Base-by-base conservation (phyloP, 2,888 invertebrate species). In the Heliconius aoede region DNA sequence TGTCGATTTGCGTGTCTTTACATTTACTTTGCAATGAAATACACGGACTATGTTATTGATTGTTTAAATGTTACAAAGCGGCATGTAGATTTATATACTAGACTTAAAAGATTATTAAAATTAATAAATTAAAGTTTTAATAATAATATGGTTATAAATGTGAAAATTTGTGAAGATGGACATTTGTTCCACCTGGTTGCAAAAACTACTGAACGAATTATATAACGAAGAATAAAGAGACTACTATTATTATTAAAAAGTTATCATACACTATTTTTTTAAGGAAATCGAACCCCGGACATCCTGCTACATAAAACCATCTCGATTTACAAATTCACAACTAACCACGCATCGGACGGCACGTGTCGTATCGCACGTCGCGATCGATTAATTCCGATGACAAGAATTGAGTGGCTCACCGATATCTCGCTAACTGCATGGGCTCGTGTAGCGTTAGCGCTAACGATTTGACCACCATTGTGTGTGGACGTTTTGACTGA, bases 301-400 rank as follows among this genome's bases (percentile, higher is more conserved):
- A n/a, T 1, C 26, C 15, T 9, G 24, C 3, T n/a, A 55, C 55
- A 67, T 13, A 69, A 46, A 21, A 46, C 18, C 46, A 13, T 7
- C 46, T 18, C 69, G 8, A 21, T 46, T 18, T 1, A 13, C 26
- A n/a, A 51, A 55, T 30, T 55, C 30, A 30, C 30, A 15, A 51
- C 1, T 24, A 7, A 13, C 28, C 51, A 69, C 30, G 30, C 28
- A 24, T 30, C 15, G 15, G 30, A 21, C 30, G n/a, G 30, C 51
- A 55, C 55, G 55, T 51, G 30, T 24, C 69, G 51, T 28, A 24
- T n/a, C 68, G n/a, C 21, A 69, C 65, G 69, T 69, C 55, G 30
- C 69, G 69, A 69, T 55, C 69, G 69, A 69, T 69, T 51, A 30
- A 55, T 55, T 51, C 69, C n/a, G 30, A 69, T 69, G 69, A 69